Evolutionary conservation across 2,888 invertebrate species (phyloP), one percentile per base, ranked within the genome.

Genomic region (Biston stratarius): DNA sequence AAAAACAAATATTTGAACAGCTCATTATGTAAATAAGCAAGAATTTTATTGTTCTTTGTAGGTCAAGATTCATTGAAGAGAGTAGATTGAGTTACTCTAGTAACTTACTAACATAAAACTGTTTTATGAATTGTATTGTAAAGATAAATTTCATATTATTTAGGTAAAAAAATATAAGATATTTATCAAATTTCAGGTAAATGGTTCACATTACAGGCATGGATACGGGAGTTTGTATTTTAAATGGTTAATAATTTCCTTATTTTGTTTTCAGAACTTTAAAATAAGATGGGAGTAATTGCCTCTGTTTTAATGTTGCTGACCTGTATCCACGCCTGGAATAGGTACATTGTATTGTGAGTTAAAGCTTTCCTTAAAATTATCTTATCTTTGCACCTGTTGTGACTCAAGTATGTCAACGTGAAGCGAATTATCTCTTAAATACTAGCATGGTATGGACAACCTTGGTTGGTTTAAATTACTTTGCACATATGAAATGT

Each of bases 11-110:
- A 55, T 55, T 40, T 24, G 33, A 24, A 57, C 40, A 9, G 2
- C 52, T 61, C 38, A 60, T 56, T 58, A 65, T 64, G 53, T 69
- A 60, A 67, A 63, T 61, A 42, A 49, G 44, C 38, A 42, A 61
- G 60, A 64, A 60, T 68, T 63, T 61, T 62, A 57, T 61, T 67
- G 61, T 63, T 68, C 33, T 11, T 44, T 10, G 45, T 61, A 71
- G 71, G 73, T 33, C 65, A 66, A 64, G 38, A 48, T 62, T 42
- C n/a, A 42, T 2, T 15, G 14, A 45, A 15, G 61, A 47, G 6
- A 38, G 8, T 38, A 38, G 6, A 38, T 38, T 0, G 15, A n/a
- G 45, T 34, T 49, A 44, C 12, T 34, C 0, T 49, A 48, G 34
- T 33, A 24, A 24, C 24, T 24, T 24, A 24, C 24, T 33, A 3